Evolutionary conservation across 2,888 invertebrate genomes (phyloP).

Genomic region (Zygothrica quintamaculata): DNA sequence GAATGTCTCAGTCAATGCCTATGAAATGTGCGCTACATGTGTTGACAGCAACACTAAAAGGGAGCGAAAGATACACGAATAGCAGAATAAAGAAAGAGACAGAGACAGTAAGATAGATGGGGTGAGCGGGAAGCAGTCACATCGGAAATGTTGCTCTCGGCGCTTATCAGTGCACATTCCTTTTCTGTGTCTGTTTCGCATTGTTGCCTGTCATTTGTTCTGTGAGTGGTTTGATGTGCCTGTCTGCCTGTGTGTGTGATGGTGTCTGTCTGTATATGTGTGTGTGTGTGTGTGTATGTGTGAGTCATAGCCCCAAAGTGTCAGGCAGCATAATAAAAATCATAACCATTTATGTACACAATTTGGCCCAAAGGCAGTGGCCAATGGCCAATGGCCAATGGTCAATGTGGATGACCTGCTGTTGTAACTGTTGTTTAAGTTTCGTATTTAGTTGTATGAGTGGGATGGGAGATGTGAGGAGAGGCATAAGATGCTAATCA

Average conservation of each 20-base stretch:
- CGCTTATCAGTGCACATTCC: constrained; percentile 68
- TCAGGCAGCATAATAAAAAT: constrained; percentile 71
- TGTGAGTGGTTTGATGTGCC: constrained; percentile 15
- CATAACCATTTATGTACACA: constrained; percentile 69
- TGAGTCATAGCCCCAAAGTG: constrained; percentile 68
- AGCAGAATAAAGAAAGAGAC: neutral
- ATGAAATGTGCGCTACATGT: constrained; percentile 41
- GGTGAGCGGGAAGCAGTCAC: constrained; percentile 23
- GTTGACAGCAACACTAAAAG: constrained; percentile 49
- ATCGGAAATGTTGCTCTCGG: constrained; percentile 61
- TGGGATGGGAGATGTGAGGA: neutral
- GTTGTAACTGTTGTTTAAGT: neutral
- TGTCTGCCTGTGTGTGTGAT: constrained; percentile 16
- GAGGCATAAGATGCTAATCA: constrained; percentile 53
- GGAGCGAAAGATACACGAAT: constrained; percentile 23
- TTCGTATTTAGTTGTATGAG: constrained; percentile 11
- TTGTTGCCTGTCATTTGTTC: constrained; percentile 49
- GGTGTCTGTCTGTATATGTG: constrained; percentile 1
- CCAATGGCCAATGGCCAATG: constrained; percentile 15
- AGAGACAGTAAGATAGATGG: constrained; percentile 6
- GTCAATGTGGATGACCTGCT: constrained; percentile 21
- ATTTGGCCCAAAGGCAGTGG: constrained; percentile 31
- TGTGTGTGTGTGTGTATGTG: constrained; percentile 15
- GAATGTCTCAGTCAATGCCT: constrained; percentile 49
- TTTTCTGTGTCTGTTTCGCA: constrained; percentile 51